phyloP scores from a whole-genome alignment of 2,888 invertebrate genomes.

The Cephus pulcher region DNA sequence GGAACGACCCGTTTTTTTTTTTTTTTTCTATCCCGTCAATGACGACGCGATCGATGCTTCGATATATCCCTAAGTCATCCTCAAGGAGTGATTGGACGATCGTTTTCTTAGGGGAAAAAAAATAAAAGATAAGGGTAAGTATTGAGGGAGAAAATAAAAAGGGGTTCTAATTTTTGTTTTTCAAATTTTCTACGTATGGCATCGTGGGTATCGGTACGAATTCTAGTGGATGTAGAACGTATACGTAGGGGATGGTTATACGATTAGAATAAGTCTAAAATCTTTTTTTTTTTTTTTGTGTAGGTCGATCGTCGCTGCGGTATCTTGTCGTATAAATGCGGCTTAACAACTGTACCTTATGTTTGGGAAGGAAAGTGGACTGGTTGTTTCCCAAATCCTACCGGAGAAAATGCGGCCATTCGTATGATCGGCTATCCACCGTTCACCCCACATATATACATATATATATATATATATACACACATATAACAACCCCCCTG shows the following conservation, averaged over 20 bases:
- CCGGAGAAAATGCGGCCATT: conserved; percentile 63
- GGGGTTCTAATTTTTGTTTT: background rate
- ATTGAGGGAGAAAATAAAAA: background rate
- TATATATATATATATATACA: no score
- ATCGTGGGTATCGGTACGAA: background rate
- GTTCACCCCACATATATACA: background rate
- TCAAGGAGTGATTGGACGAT: background rate
- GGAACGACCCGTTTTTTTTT: background rate
- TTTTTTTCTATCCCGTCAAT: conserved; percentile 1
- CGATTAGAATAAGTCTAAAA: background rate
- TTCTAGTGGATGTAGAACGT: background rate
- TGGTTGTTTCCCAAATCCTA: conserved; percentile 49
- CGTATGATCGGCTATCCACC: conserved; percentile 62
- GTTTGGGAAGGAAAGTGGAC: conserved; percentile 41
- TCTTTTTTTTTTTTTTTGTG: background rate
- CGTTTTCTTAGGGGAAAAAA: background rate
- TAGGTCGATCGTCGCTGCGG: background rate
- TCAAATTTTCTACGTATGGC: background rate
- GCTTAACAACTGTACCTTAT: background rate
- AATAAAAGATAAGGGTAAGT: background rate
- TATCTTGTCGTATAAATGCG: conserved; percentile 1
- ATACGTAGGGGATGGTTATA: background rate
- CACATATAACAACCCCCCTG: conserved; percentile 29
- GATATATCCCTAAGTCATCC: background rate
- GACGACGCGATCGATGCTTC: background rate